Evolutionary conservation across 2,888 invertebrate species (phyloP).

Genomic region (Teleogryllus oceanicus): DNA sequence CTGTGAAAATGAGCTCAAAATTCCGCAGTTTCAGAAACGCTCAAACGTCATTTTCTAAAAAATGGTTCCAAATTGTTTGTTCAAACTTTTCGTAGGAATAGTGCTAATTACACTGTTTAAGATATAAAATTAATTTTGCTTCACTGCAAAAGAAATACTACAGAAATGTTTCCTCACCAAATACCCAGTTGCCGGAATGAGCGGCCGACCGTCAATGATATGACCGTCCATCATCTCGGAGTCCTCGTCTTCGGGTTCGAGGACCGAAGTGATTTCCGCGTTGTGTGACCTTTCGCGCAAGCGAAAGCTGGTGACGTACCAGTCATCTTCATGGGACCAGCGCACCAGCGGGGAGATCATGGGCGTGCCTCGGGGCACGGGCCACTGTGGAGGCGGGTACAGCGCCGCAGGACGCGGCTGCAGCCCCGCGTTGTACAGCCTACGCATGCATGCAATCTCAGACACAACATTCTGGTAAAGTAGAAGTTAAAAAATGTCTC

Average conservation of each 20-base stretch:
- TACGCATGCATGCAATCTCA: neutral
- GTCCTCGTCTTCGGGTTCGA: neutral
- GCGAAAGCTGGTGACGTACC: conserved; percentile 53
- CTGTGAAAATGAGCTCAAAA: too few species aligned
- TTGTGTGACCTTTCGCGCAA: neutral
- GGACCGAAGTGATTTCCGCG: neutral
- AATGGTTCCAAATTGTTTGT: too few species aligned
- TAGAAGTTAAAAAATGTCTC: too few species aligned
- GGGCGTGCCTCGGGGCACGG: conserved; percentile 82
- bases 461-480: too few species aligned
- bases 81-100: too few species aligned
- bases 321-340: conserved; percentile 82
- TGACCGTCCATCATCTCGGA: neutral
- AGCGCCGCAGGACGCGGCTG: conserved; percentile 71
- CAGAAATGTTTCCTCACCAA: neutral
- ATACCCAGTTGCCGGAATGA: neutral
- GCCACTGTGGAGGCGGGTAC: conserved; percentile 72
- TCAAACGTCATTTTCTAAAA: too few species aligned
- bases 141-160: too few species aligned
- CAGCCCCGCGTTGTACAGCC: conserved; percentile 70
- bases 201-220: neutral
- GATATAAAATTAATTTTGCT: too few species aligned
- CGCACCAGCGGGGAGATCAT: conserved; percentile 78
- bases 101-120: too few species aligned
- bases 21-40: too few species aligned